Evolutionary conservation across 2,888 invertebrate species (phyloP).

Genomic region (Stomorhina lunata): DNA sequence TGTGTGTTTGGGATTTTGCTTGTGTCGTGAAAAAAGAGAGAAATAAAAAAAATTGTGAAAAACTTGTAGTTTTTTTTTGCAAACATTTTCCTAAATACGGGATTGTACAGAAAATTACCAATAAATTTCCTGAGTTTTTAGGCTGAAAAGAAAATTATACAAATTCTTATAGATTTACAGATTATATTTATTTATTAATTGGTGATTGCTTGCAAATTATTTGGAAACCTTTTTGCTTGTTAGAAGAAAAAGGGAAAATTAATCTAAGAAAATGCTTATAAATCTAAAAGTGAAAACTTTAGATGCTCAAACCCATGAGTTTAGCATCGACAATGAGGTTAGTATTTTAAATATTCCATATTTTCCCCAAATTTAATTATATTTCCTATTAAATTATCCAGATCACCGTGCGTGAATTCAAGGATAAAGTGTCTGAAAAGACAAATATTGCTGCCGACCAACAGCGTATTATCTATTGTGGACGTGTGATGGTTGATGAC

Average conservation of each 20-base stretch:
- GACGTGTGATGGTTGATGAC: slow-evolving; percentile 94
- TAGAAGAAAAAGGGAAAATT: slow-evolving; percentile 27
- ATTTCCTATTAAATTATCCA: slow-evolving; percentile 73
- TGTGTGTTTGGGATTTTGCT: slow-evolving; percentile 41
- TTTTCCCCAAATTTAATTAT: slow-evolving; percentile 1
- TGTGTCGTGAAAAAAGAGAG: slow-evolving; percentile 21
- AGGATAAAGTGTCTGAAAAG: slow-evolving; percentile 87
- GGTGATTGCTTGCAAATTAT: not conserved
- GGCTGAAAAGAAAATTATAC: not conserved
- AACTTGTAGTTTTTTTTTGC: slow-evolving; percentile 12
- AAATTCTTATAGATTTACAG: not conserved
- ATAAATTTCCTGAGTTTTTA: not conserved
- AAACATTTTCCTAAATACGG: slow-evolving; percentile 11
- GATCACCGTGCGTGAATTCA: slow-evolving; percentile 91
- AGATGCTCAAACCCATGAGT: slow-evolving; percentile 91
- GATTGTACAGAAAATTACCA: not conserved
- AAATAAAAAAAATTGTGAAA: slow-evolving; percentile 51
- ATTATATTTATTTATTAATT: slow-evolving; percentile 20
- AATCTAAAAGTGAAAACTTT: slow-evolving; percentile 93
- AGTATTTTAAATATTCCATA: slow-evolving; percentile 70
- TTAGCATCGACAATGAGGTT: slow-evolving; percentile 91
- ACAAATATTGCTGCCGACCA: slow-evolving; percentile 90
- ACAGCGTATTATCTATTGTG: slow-evolving; percentile 96
- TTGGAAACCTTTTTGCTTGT: slow-evolving; percentile 4
- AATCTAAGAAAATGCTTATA: slow-evolving; percentile 81